Conservation (phyloP, 2,888 invertebrate species). For the Portevinia maculata region DNA sequence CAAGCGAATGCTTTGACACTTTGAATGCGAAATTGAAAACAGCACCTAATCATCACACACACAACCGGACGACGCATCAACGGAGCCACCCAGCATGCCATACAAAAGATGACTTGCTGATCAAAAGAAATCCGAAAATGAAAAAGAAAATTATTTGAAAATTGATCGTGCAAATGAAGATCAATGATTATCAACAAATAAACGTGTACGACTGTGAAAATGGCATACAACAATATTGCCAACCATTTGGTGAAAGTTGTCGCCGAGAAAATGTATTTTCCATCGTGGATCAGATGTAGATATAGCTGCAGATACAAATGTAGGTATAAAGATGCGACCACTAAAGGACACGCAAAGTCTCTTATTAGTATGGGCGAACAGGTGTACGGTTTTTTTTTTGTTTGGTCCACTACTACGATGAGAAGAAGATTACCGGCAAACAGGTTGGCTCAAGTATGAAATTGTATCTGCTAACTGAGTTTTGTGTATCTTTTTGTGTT, state of each 20-base stretch:
- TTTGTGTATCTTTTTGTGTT: constrained; percentile 43
- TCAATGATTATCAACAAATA: constrained; percentile 43
- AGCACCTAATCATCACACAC: no score
- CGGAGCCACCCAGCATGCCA: background rate
- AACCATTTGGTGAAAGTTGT: constrained; percentile 61
- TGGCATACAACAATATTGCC: constrained; percentile 13
- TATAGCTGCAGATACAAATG: background rate
- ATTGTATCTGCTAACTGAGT: constrained; percentile 46
- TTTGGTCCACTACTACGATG: constrained; percentile 22
- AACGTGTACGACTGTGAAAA: constrained; percentile 14
- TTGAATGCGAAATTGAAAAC: constrained; percentile 8
- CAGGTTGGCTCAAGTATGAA: constrained; percentile 58
- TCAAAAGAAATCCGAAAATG: background rate
- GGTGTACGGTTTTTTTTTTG: constrained; percentile 28
- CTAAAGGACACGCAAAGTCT: constrained; percentile 18
- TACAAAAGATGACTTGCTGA: no score
- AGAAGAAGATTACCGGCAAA: constrained; percentile 25
- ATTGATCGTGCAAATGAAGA: constrained; percentile 40
- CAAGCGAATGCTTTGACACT: constrained; percentile 14
- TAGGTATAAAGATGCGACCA: background rate
- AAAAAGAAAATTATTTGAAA: constrained; percentile 22
- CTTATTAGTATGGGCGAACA: constrained; percentile 37
- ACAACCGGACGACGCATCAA: no score
- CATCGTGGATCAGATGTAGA: background rate
- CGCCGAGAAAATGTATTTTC: constrained; percentile 19